Conservation (phyloP, 2,797 vertebrate species). For the Ctenopoma multispine region DNA sequence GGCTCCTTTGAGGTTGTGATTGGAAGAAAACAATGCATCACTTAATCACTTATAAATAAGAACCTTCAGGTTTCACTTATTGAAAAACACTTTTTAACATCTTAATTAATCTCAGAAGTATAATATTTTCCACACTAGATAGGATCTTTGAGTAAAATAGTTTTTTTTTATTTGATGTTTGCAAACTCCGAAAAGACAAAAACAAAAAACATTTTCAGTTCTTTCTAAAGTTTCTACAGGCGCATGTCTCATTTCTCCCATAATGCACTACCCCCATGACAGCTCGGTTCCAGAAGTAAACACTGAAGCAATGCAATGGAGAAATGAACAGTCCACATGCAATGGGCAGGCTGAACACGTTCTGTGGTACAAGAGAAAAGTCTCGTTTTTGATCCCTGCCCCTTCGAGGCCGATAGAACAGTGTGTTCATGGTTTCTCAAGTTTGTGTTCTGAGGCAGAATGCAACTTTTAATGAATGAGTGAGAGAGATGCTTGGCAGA, state of each 20-base stretch:
- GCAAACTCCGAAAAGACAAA: conserved; percentile 1
- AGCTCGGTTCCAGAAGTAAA: conserved; percentile 77
- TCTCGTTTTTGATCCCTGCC: conserved; percentile 67
- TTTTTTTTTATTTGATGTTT: conserved; percentile 14
- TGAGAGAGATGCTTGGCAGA: conserved; percentile 52
- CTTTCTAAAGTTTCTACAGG: conserved; percentile 26
- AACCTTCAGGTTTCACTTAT: conserved; percentile 43
- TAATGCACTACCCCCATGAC: conserved; percentile 41
- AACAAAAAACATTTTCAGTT: conserved; percentile 38
- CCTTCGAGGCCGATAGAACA: conserved; percentile 38
- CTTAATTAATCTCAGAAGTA: conserved; percentile 7
- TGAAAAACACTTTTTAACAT: conserved; percentile 38
- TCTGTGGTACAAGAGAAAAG: conserved; percentile 80
- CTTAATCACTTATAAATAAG: conserved; percentile 77
- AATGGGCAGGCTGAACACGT: conserved; percentile 77
- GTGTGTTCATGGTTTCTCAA: conserved; percentile 46
- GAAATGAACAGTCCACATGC: conserved; percentile 81
- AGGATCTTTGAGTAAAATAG: conserved; percentile 7
- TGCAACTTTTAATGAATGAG: conserved; percentile 75
- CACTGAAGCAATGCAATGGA: conserved; percentile 79
- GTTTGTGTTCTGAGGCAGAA: conserved; percentile 54
- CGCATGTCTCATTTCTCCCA: conserved; percentile 46
- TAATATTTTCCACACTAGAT: conserved; percentile 11
- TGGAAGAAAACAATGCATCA: conserved; percentile 85
- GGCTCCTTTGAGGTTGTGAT: conserved; percentile 87